These are phyloP conservation scores for Genyomyrus donnyi DNA, from an alignment of 2,113 vertebrate species.

Conservation along the genomic window DNA sequence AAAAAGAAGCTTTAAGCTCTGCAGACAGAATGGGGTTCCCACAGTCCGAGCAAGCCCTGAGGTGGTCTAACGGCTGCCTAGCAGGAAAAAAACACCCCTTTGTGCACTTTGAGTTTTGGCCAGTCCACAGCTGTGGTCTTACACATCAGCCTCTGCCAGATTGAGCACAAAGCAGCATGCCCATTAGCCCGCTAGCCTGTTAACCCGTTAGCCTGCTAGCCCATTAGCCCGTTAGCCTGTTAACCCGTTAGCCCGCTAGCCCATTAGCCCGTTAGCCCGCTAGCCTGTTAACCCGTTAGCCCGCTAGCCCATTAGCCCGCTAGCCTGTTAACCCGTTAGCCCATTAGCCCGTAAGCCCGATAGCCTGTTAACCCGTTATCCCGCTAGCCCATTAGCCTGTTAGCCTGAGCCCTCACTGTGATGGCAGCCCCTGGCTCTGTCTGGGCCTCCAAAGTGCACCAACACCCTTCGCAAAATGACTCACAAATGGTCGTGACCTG, in stretches of 20 bases:
- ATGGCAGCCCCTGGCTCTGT: not conserved
- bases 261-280: accelerated
- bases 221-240: accelerated
- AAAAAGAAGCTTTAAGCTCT: not conserved
- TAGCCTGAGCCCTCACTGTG: not conserved
- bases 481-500: not conserved
- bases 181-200: too few species aligned
- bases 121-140: not conserved
- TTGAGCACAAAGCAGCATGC: not conserved
- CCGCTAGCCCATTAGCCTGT: too few species aligned
- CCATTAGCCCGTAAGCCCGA: too few species aligned
- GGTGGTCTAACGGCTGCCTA: not conserved
- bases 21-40: not conserved
- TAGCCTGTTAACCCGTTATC: too few species aligned
- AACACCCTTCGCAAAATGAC: not conserved
- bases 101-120: not conserved
- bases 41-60: not conserved
- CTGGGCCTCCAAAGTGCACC: not conserved
- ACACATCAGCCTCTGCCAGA: not conserved
- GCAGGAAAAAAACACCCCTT: not conserved
- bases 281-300: too few species aligned
- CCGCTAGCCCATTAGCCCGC: too few species aligned
- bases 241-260: too few species aligned
- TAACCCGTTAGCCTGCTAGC: too few species aligned
- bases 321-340: too few species aligned